Base-by-base conservation (phyloP, 2,888 invertebrate genomes). In the Synergus japonicus region DNA sequence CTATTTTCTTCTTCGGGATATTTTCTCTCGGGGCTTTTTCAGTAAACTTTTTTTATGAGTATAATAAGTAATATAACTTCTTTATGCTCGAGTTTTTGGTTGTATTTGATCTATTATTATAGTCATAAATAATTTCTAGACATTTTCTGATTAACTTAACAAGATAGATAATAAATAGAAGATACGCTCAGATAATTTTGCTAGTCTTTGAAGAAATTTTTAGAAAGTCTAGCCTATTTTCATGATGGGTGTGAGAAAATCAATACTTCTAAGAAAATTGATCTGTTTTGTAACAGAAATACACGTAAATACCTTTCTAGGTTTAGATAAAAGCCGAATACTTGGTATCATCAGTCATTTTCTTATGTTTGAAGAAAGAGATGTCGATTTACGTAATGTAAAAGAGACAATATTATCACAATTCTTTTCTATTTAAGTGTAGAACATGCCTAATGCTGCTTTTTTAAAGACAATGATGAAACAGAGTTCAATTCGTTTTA, bases 321-420 rank as follows among this genome's bases (percentile, higher is more conserved):
- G 37, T 15, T 58, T 58, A 73, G 73, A 73, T 54, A 37, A 73
- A 54, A 54, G n/a, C 18, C 54, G 41, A 73, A 49, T 13, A 73
- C 54, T 54, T 54, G 54, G 63, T 63, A 54, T 54, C 54, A 66
- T 66, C 54, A 54, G 73, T 73, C 18, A 37, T 54, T 54, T 54
- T 54, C 37, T 73, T n/a, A 73, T 54, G 37, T 73, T 73, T 73
- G 73, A 54, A 10, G 54, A 58, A 73, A 37, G 73, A 58, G n/a
- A 54, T 58, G 54, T 54, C 54, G 54, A 58, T 22, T 54, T 54
- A 37, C 54, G 54, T 73, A 37, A 73, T 41, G 54, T 73, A 41
- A 73, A 73, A 54, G n/a, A 73, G 37, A 41, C n/a, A 58, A 73
- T 73, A 73, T 73, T 73, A 58, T 41, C 73, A 7, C 29, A 73